Evolutionary conservation across 1,140 invertebrate species (phyloP).

Genomic region (Thrips palmi): DNA sequence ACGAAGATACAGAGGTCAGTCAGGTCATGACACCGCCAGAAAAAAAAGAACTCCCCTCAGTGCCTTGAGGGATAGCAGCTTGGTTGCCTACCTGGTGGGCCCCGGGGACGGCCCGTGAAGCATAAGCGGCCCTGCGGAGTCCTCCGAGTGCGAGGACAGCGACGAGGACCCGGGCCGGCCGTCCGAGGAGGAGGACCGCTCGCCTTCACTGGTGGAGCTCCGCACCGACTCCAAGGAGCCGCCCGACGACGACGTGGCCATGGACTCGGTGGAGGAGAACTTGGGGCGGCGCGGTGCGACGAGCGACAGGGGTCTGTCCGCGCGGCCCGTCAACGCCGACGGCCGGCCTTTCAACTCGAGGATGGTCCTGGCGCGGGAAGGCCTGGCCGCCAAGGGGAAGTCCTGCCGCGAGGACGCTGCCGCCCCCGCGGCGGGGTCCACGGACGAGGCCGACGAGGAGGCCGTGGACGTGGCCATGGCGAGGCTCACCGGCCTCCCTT

Average conservation of each 20-base stretch:
- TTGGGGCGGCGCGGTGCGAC: conserved; percentile 33
- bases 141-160: conserved; percentile 63
- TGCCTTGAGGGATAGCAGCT: no score
- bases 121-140: conserved; percentile 37
- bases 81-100: no score
- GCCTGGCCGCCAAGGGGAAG: no score
- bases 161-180: conserved; percentile 56
- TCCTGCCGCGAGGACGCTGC: no score
- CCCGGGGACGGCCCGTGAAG: not conserved
- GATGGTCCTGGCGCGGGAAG: conserved; percentile 22
- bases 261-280: conserved; percentile 68
- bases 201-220: conserved; percentile 65
- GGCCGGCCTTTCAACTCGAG: conserved; percentile 18
- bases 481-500: conserved; percentile 38
- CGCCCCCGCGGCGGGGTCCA: conserved; percentile 67
- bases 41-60: no score
- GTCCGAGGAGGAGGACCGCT: conserved; percentile 58
- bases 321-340: conserved; percentile 23
- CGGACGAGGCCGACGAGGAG: conserved; percentile 67
- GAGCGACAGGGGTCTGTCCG: no score
- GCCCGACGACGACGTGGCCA: conserved; percentile 64
- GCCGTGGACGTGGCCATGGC: conserved; percentile 66
- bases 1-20: conserved; percentile 22
- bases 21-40: no score
- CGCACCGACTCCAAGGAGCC: conserved; percentile 67